Conservation (phyloP, 92 coral and sea anemone genomes). For the Paragorgia papillata region DNA sequence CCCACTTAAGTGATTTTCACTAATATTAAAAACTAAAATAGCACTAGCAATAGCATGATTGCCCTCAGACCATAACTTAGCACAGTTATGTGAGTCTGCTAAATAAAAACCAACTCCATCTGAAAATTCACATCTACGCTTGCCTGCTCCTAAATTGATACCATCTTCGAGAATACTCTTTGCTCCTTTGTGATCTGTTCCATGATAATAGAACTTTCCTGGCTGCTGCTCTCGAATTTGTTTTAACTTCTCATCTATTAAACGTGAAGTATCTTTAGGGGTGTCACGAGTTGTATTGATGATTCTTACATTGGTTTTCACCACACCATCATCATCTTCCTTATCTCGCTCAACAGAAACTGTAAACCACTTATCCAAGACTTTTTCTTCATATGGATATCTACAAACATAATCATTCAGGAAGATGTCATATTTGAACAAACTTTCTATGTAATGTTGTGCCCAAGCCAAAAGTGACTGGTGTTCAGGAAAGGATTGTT, state of each 20-base stretch:
- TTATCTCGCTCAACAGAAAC: background rate
- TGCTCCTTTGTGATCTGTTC: conserved; percentile 49
- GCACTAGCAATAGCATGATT: background rate
- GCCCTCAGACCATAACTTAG: conserved; percentile 21
- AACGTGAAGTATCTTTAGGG: background rate
- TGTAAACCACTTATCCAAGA: conserved; percentile 39
- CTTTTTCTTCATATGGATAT: conserved; percentile 40
- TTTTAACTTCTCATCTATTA: background rate
- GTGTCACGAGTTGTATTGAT: conserved; percentile 24
- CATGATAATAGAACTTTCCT: conserved; percentile 33
- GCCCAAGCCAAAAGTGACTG: conserved; percentile 31
- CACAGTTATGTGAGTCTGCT: conserved; percentile 1
- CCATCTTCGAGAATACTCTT: conserved; percentile 24
- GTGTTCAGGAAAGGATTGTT: conserved; percentile 13
- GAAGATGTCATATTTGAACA: conserved; percentile 25
- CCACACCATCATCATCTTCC: conserved; percentile 1
- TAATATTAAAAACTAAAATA: background rate
- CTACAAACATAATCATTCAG: conserved; percentile 15
- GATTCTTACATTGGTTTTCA: background rate
- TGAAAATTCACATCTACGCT: conserved; percentile 28
- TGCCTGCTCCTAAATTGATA: conserved; percentile 24
- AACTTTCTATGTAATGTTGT: conserved; percentile 9
- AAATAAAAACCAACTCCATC: conserved; percentile 44
- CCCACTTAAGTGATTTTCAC: background rate
- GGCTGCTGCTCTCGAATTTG: background rate